Percentiles rank a stretch among this genome's conserved stretches.
These are phyloP conservation scores for Platycheirus albimanus DNA, from an alignment of 2,888 invertebrate genomes.

Conservation along the genomic window DNA sequence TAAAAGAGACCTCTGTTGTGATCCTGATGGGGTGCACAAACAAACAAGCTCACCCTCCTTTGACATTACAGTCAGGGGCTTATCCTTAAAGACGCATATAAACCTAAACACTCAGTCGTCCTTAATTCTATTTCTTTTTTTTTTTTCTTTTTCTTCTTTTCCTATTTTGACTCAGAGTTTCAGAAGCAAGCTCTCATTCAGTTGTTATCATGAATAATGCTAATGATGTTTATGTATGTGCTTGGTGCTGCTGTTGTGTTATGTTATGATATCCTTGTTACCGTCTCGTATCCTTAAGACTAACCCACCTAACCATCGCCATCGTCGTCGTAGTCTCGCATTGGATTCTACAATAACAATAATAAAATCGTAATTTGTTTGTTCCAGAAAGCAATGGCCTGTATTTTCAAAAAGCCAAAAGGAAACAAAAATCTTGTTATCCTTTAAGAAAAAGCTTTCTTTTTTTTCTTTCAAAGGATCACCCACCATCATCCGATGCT, in stretches of 20 bases:
- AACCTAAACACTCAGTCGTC: constrained; percentile 1
- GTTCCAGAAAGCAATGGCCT: constrained; percentile 22
- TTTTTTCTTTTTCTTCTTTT: background rate
- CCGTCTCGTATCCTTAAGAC: background rate
- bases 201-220: constrained; percentile 43
- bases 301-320: no score
- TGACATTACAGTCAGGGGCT: constrained; percentile 6
- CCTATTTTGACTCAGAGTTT: background rate
- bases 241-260: background rate
- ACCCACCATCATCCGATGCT: background rate
- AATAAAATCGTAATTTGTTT: constrained; percentile 57
- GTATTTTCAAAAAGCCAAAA: background rate
- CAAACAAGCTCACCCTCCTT: background rate
- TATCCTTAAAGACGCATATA: constrained; percentile 18
- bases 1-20: constrained; percentile 7
- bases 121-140: background rate
- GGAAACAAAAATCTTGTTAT: constrained; percentile 11
- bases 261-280: constrained; percentile 15
- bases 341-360: constrained; percentile 57
- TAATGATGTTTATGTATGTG: constrained; percentile 19
- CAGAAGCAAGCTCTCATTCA: background rate
- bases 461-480: background rate
- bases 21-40: constrained; percentile 14
- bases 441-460: background rate
- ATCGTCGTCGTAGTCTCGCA: constrained; percentile 1